phyloP scores from a whole-genome alignment of 1,140 invertebrate species.

The Leptoteleia sp. region DNA sequence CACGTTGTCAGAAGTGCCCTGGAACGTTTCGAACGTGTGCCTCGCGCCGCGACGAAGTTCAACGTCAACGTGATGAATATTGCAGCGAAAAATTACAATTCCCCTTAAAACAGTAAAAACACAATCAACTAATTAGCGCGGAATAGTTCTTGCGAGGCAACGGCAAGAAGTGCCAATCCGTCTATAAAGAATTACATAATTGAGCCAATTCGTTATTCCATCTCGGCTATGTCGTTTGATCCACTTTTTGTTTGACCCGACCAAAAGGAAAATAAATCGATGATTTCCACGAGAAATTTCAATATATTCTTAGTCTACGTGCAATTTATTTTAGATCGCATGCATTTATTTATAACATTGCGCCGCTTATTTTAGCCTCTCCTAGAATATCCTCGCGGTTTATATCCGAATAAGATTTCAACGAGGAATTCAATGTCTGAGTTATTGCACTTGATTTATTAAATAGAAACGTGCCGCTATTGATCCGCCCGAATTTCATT shows the following conservation, averaged over 20 bases:
- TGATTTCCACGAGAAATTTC: constrained; percentile 13
- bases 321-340: constrained; percentile 54
- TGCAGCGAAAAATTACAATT: neutral
- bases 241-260: constrained; percentile 13
- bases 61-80: too few relatives aligned
- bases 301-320: constrained; percentile 32
- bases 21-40: neutral
- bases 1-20: neutral
- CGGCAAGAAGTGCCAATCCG: neutral
- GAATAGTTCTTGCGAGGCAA: neutral
- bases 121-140: constrained; percentile 13
- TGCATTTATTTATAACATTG: constrained; percentile 46
- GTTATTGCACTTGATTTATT: constrained; percentile 23
- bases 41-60: neutral
- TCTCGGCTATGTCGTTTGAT: neutral
- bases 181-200: constrained; percentile 24
- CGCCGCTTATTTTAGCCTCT: constrained; percentile 37
- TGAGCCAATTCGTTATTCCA: constrained; percentile 9
- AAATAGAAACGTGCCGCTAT: constrained; percentile 12
- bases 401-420: constrained; percentile 37
- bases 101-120: constrained; percentile 2
- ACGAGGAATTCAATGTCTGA: constrained; percentile 24
- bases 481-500: constrained; percentile 7
- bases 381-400: constrained; percentile 41
- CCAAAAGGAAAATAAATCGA: constrained; percentile 8